Evolutionary conservation across 1,140 invertebrate species (phyloP), one percentile per base, ranked within the genome.

Genomic region (Sitophilus oryzae): DNA sequence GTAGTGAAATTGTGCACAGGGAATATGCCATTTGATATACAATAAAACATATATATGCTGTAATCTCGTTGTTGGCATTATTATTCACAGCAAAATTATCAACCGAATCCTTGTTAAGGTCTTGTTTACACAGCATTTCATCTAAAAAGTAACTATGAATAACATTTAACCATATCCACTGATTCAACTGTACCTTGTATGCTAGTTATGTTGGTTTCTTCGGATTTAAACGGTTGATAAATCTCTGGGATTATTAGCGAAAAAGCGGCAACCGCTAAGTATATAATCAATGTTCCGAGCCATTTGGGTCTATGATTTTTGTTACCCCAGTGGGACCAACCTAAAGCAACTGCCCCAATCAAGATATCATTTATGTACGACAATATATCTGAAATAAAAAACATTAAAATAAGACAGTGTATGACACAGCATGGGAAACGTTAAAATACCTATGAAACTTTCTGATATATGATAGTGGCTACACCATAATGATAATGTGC

Each of bases 1-100:
- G 82, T 58, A 83, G 85, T 0, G 81, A 74, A 35, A 83, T 72
- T 18, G 76, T 78, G 8, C 75, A 79, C 40, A 85, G 70, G 11
- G 79, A 82, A 34, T 76, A 71, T 0, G 80, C 61, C 45, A 84
- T 67, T 65, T 85, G 82, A 0, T 81, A 75, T 0, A 76, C 22
- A 48, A 82, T 78, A 0, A 85, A 62, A 41, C 84, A 61, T 8
- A 67, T 63, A 5, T 83, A 64, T 0, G 76, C 78, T 2, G 74
- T 63, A 11, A 41, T 21, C 14, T 58, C 30, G 18, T 55, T 55
- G 23, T 55, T 55, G 15, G 38, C 35, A 23, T 41, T 20, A n/a
- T 30, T 30, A 5, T 6, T 30, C 25, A 30, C 25, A 30, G 25
- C 11, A 11, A 30, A 6, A 11, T 30, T 30, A 30, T 30, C 25